Conservation (phyloP, 2,797 vertebrate species). For the Gastrophryne carolinensis region DNA sequence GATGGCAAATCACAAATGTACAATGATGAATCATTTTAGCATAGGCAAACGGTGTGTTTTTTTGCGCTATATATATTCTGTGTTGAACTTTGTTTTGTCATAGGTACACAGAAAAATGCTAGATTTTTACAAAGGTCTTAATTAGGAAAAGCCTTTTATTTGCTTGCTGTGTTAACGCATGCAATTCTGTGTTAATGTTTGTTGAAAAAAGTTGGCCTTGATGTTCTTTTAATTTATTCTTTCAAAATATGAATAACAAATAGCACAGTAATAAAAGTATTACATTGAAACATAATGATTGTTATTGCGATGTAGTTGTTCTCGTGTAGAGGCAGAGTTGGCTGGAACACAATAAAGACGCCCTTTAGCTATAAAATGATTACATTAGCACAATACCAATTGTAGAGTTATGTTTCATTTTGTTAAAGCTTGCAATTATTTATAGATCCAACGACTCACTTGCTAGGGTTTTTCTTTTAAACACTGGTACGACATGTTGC, state of each 20-base stretch:
- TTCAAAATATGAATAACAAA: slow-evolving; percentile 27
- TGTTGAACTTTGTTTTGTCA: no score
- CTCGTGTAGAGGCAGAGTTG: neutral
- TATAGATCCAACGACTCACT: slow-evolving; percentile 15
- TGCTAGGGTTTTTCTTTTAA: neutral
- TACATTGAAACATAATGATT: slow-evolving; percentile 27
- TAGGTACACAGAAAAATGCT: no score
- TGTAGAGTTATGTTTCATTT: slow-evolving; percentile 10
- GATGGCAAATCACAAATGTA: no score
- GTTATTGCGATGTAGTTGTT: slow-evolving; percentile 14
- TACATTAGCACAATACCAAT: slow-evolving; percentile 22
- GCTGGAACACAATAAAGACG: neutral
- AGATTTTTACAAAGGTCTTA: no score
- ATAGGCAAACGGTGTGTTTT: no score
- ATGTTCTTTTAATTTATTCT: slow-evolving; percentile 15
- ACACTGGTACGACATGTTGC: neutral
- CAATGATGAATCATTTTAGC: no score
- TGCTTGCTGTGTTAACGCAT: no score
- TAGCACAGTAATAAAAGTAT: slow-evolving; percentile 6
- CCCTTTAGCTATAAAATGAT: slow-evolving; percentile 20
- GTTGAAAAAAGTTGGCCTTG: no score
- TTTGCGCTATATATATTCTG: no score
- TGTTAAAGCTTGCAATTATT: slow-evolving; percentile 8
- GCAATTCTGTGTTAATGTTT: no score
- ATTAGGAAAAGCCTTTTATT: no score